Base-by-base conservation (phyloP, 2,113 vertebrate species). In the Anoplopoma fimbria region DNA sequence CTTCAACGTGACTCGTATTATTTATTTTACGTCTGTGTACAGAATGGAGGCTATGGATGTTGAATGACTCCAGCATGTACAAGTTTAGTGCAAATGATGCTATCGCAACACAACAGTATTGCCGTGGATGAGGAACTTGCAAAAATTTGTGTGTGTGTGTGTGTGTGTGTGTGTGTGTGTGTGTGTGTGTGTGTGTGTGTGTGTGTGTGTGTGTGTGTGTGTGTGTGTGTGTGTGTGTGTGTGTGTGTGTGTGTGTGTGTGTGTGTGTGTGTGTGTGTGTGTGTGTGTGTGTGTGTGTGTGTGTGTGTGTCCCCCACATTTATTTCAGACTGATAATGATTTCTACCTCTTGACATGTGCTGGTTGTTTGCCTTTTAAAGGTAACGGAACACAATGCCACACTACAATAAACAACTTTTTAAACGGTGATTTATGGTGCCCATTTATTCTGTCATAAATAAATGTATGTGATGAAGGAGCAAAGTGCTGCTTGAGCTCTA, bases 301-400 rank as follows among this genome's bases (percentile, higher is more conserved):
- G 29, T 62, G 47, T 77, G 61, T 60, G 47, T 45, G 69, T 75
- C 33, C 85, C 71, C 81, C 71, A 45, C 62, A 63, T 79, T 86
- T 64, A 40, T 86, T 90, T 91, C 73, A 82, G 70, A 86, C 73
- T 75, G 77, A 85, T 70, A 23, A 82, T 87, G 40, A 91, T 89
- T 93, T 94, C 94, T 94, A 94, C 94, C 94, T 94, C 93, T 90
- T 86, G 89, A 92, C 84, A 80, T 91, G 87, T 91, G 89, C 91
- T 92, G 88, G 85, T 91, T 86, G 86, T 91, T 90, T 76, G 3
- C 85, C 88, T 77, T 86, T 77, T 40, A 76, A 89, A 86, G 82
- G 88, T 67, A 88, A 79, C 75, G 75, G 34, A 86, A 92, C 77
- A 89, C 79, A 90, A 88, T 77, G 84, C 83, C 79, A 88, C 82